Evolutionary conservation across 1,140 invertebrate species (phyloP).

Genomic region (Caerostris extrusa): DNA sequence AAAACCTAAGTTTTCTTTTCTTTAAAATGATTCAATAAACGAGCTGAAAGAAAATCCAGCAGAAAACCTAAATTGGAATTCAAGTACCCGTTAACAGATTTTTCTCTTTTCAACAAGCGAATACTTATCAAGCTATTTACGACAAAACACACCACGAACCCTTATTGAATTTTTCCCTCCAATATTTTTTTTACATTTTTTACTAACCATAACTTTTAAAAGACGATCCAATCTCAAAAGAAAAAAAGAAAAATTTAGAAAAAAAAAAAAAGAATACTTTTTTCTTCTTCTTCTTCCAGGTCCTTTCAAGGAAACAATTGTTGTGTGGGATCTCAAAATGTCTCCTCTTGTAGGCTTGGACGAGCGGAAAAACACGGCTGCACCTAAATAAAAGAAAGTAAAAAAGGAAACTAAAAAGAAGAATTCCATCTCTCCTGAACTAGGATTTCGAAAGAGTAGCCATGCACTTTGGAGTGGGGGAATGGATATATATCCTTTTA

Average conservation of each 20-base stretch:
- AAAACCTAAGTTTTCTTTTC: too few relatives aligned
- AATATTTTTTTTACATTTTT: neutral
- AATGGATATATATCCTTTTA: slow-evolving; percentile 8
- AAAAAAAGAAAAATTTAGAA: neutral
- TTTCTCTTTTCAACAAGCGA: neutral
- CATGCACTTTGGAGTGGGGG: neutral
- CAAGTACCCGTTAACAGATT: neutral
- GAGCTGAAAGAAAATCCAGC: too few relatives aligned
- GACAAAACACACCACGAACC: neutral
- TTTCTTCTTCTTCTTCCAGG: neutral
- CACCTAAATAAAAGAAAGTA: neutral
- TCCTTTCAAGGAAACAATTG: slow-evolving; percentile 47
- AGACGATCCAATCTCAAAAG: neutral
- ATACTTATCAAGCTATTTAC: neutral
- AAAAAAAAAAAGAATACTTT: neutral
- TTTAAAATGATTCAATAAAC: too few relatives aligned
- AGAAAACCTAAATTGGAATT: neutral
- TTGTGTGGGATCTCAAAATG: slow-evolving; percentile 57
- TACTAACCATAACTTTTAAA: neutral
- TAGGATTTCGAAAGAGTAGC: slow-evolving; percentile 43
- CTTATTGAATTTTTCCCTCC: neutral
- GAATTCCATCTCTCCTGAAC: neutral
- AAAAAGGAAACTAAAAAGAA: too few relatives aligned
- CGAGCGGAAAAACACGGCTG: slow-evolving; percentile 50
- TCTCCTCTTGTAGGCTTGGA: slow-evolving; percentile 45